Evolutionary conservation across 2,113 vertebrate genomes (phyloP).

Genomic region (Crocuta crocuta): DNA sequence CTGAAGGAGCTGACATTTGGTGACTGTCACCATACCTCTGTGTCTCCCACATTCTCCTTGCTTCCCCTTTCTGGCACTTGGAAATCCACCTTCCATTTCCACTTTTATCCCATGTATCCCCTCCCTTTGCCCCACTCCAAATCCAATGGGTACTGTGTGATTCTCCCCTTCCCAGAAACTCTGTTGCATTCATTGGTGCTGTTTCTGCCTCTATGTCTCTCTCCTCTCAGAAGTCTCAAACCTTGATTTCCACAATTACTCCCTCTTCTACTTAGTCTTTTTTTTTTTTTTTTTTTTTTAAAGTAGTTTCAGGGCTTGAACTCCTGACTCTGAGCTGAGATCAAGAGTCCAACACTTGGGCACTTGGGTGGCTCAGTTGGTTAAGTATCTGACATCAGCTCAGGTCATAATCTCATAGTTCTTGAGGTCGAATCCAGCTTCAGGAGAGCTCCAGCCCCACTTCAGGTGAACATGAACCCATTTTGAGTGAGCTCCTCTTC

Average conservation of each 20-base stretch:
- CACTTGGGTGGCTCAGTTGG: too few species aligned
- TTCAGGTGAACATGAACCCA: too few species aligned
- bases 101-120: neutral
- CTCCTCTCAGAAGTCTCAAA: neutral
- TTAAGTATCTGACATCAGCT: too few species aligned
- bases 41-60: neutral
- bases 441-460: too few species aligned
- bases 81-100: neutral
- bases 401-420: too few species aligned
- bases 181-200: neutral
- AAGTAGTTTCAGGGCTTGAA: too few species aligned
- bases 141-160: neutral
- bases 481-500: too few species aligned
- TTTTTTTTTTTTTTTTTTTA: too few species aligned
- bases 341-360: too few species aligned
- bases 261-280: neutral
- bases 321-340: too few species aligned
- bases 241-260: neutral
- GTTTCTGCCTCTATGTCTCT: neutral
- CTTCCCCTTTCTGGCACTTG: neutral
- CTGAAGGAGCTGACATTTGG: too few species aligned
- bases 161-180: neutral
- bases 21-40: rapidly evolving
- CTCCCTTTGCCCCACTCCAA: neutral
- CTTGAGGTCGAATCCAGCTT: too few species aligned